Evolutionary conservation across 2,797 vertebrate genomes (phyloP).

Genomic region (Dicrostonyx torquatus): DNA sequence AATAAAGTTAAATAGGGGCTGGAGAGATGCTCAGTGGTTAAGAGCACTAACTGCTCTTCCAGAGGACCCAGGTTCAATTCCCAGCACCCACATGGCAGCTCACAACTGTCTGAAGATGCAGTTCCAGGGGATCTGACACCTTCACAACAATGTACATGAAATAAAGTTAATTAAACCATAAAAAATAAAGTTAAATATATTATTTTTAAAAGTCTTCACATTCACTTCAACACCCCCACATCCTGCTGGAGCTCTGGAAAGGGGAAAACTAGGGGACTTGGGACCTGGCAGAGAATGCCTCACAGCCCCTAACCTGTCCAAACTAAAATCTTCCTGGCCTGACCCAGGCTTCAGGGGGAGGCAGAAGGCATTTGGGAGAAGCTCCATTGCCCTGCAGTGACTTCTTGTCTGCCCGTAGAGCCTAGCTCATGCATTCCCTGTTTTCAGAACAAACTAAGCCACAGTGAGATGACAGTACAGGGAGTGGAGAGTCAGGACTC

Average conservation of each 20-base stretch:
- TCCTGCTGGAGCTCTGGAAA: neutral
- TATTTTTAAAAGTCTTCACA: neutral
- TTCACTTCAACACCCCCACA: neutral
- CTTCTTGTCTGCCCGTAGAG: neutral
- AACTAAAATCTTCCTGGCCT: neutral
- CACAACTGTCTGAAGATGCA: too few species aligned
- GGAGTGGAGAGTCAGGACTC: neutral
- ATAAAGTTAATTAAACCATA: too few species aligned
- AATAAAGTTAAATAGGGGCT: too few species aligned
- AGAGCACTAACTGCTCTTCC: too few species aligned
- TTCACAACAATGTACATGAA: too few species aligned
- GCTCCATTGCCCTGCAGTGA: neutral
- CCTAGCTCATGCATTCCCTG: neutral
- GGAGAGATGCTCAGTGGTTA: too few species aligned
- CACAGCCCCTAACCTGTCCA: neutral
- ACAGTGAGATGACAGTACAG: neutral
- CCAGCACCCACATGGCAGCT: too few species aligned
- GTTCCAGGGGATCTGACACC: too few species aligned
- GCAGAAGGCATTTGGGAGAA: neutral
- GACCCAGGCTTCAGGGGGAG: neutral
- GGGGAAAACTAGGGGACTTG: neutral
- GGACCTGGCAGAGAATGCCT: neutral
- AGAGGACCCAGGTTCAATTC: too few species aligned
- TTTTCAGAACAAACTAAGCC: constrained; percentile 51
- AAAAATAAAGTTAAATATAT: too few species aligned